These are phyloP conservation scores for Gnatocerus cornutus DNA, from an alignment of 2,888 invertebrate species.

Conservation along the genomic window DNA sequence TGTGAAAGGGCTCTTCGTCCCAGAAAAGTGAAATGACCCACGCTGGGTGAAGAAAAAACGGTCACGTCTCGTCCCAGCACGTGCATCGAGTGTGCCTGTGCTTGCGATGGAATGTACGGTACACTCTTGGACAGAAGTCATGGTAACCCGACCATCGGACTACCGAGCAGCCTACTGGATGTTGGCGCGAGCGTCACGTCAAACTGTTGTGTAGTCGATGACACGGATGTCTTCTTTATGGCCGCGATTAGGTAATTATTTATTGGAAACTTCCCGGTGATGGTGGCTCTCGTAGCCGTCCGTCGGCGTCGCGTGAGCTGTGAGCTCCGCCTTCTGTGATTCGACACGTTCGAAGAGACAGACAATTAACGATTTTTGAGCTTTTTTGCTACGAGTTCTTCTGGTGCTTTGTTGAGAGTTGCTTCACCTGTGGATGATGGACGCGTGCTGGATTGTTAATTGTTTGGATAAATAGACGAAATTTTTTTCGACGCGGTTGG, in stretches of 20 bases:
- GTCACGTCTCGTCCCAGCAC: constrained; percentile 62
- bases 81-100: constrained; percentile 63
- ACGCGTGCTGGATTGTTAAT: constrained; percentile 39
- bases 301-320: constrained; percentile 33
- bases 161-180: constrained; percentile 49
- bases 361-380: constrained; percentile 19
- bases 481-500: constrained; percentile 26
- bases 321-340: constrained; percentile 9
- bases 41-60: constrained; percentile 32
- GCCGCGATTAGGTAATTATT: constrained; percentile 51
- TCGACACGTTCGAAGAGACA: constrained; percentile 12
- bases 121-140: constrained; percentile 50
- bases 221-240: constrained; percentile 60
- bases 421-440: constrained; percentile 24
- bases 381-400: constrained; percentile 3
- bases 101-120: constrained; percentile 60
- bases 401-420: constrained; percentile 21
- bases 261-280: constrained; percentile 48
- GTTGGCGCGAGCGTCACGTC: constrained; percentile 51
- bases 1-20: not conserved
- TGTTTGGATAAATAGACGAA: constrained; percentile 30
- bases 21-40: not conserved
- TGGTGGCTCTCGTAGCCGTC: not conserved
- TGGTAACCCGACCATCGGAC: constrained; percentile 26
- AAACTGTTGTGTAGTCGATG: constrained; percentile 52